These are phyloP conservation scores for Muraenolepis orangiensis DNA, from an alignment of 2,797 vertebrate species.

Conservation along the genomic window DNA sequence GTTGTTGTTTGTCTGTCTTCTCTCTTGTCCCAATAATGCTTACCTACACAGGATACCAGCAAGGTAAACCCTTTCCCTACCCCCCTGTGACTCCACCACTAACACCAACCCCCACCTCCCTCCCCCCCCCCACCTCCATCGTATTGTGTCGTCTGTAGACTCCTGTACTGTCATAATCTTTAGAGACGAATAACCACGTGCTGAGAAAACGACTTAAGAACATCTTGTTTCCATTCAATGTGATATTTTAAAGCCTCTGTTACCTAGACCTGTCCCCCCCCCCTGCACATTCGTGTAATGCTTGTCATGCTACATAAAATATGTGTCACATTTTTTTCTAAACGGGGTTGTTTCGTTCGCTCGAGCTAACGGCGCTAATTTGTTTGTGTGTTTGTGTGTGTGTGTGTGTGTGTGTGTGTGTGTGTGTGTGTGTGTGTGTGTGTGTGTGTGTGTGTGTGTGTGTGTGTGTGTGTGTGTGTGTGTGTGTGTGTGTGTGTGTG, in stretches of 20 bases:
- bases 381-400: conserved; percentile 56
- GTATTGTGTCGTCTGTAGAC: not conserved
- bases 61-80: conserved; percentile 83
- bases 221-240: conserved; percentile 22
- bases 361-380: not conserved
- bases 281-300: not conserved
- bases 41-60: conserved; percentile 90
- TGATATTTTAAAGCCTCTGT: conserved; percentile 11
- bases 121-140: no score
- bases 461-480: conserved; percentile 58
- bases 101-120: conserved; percentile 34
- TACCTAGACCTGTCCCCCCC: conserved; percentile 12
- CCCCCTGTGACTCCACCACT: conserved; percentile 41
- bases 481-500: conserved; percentile 59
- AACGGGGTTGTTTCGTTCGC: not conserved
- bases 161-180: not conserved
- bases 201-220: not conserved
- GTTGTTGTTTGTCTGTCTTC: conserved; percentile 50
- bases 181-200: not conserved
- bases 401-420: conserved; percentile 59
- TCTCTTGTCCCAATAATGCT: conserved; percentile 74
- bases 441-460: conserved; percentile 59
- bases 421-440: conserved; percentile 58
- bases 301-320: not conserved
- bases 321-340: not conserved